These are phyloP conservation scores for Grammomys surdaster DNA, from an alignment of 2,113 vertebrate genomes.

Conservation along the genomic window DNA sequence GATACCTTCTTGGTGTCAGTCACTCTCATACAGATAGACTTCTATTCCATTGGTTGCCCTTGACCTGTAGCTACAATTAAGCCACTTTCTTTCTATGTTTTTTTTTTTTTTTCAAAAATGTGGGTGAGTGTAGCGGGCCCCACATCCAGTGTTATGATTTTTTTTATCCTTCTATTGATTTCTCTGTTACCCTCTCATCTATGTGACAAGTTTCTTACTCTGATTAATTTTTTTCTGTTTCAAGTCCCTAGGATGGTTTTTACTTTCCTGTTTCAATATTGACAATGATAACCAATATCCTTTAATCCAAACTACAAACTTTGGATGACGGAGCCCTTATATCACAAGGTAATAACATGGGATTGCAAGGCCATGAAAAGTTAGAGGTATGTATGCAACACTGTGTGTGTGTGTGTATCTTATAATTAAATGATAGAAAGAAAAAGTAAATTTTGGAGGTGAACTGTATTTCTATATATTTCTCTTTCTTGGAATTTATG, in stretches of 20 bases:
- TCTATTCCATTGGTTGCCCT: not conserved
- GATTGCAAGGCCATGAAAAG: not conserved
- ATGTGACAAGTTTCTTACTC: not conserved
- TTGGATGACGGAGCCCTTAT: not conserved
- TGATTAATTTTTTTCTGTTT: not conserved
- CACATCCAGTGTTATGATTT: not conserved
- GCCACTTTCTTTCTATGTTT: not conserved
- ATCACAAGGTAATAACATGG: not conserved
- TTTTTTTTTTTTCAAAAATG: not conserved
- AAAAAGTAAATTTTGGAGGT: not conserved
- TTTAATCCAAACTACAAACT: constrained; percentile 22
- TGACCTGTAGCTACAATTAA: not conserved
- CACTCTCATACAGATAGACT: not conserved
- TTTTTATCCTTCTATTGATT: not conserved
- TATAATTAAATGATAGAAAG: not conserved
- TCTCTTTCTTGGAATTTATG: not conserved
- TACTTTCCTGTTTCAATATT: constrained; percentile 15
- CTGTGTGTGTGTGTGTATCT: not conserved
- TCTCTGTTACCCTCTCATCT: not conserved
- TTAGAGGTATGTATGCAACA: not conserved
- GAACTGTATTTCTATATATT: too few species aligned
- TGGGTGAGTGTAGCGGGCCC: not conserved
- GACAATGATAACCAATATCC: not conserved
- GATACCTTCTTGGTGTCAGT: not conserved
- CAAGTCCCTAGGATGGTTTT: not conserved